Evolutionary conservation across 1,140 invertebrate genomes (phyloP), one percentile per base, ranked within the genome.

Genomic region (Drosophila ogumai): DNA sequence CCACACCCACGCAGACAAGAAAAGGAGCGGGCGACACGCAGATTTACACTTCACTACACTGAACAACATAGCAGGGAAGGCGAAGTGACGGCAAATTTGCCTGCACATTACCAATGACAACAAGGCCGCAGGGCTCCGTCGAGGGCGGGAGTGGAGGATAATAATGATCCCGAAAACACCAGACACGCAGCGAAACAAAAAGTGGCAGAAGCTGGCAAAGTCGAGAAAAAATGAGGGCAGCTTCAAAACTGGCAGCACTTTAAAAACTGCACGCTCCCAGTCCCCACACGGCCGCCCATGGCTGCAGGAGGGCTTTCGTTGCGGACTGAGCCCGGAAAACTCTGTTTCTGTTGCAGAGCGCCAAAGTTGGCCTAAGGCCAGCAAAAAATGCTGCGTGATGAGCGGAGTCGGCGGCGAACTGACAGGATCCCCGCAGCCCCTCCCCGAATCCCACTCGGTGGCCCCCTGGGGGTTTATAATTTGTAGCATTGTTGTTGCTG

Each of bases 91-190:
- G 52, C 32, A 76, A 76, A 76, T 76, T 75, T 75, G 72, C 72
- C 55, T 66, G 72, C 52, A 68, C 69, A 67, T 74, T 79, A 66
- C 60, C 60, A 79, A 74, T 79, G 77, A 79, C 68, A 79, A 78
- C 56, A 78, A 69, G 66, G 36, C 72, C 41, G 13, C 19, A 32
- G 36, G 66, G 46, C 44, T 68, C 8, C 25, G 7, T n/a, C 13
- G 31, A 31, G 28, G 15, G n/a, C 3, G 56, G 28, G 17, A 31
- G 28, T 13, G 25, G 52, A 28, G 3, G 46, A 75, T 63, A 58
- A 75, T 85, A 80, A 84, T 85, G 63, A 76, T 79, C 59, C 55
- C 74, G 40, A 78, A 65, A 79, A 69, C 57, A 49, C 46, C 72
- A 77, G 59, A 49, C 73, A 66, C 57, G 75, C 68, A 50, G 47